Evolutionary conservation across 2,113 vertebrate species (phyloP), one percentile per base, ranked within the genome.

Genomic region (Rhagologus leucostigma): DNA sequence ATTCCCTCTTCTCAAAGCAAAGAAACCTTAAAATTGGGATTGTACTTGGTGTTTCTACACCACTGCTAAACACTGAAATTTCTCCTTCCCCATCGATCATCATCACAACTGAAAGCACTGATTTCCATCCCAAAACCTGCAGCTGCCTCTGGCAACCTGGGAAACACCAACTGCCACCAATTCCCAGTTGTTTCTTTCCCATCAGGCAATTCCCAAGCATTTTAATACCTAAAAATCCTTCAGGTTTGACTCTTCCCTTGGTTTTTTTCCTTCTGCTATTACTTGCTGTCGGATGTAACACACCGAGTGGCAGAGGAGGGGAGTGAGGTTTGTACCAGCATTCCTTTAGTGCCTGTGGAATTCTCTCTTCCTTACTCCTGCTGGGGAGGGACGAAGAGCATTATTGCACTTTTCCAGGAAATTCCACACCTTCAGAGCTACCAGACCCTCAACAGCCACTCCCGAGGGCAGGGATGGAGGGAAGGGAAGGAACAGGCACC

Each of bases 391-490:
- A 33, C 7, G 3, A 5, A 12, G 44, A 55, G 15, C 9, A n/a
- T 11, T 18, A 5, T 0, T 44, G 17, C 24, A 46, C 29, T 44
- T 83, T 59, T 27, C 60, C 70, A 62, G 65, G 29, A 42, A 52
- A 41, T 14, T 35, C 67, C 52, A 52, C 6, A 2, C 13, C 0
- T 35, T 7, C 21, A 13, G 15, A 59, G 41, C 64, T 22, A 1
- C 35, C 69, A 27, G 2, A 3, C 6, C 37, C 65, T 52, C n/a
- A 11, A 0, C 1, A 10, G 23, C 39, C 70, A 5, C 21, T 55
- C 32, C 59, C 22, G 11, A 33, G 37, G 69, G 68, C 27, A 32
- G 32, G 24, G 53, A 30, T 3, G 16, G 39, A 30, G 13, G 20
- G 49, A 18, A 12, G 17, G 35, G 14, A 29, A 26, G 55, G 68